Evolutionary conservation across 2,888 invertebrate species (phyloP).

Genomic region (Eutolmus rufibarbis): DNA sequence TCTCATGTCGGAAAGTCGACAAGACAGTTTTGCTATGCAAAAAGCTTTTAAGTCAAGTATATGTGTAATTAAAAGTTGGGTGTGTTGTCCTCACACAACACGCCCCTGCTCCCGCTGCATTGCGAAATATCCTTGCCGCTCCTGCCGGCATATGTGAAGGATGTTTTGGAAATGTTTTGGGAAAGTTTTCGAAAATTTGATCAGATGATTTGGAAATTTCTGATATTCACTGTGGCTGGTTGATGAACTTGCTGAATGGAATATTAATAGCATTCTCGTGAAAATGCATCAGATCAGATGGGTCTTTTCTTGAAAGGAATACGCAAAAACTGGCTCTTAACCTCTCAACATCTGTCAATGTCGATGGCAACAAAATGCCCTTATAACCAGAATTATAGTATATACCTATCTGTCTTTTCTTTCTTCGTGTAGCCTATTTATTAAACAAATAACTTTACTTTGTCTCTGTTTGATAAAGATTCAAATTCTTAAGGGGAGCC

Average conservation of each 20-base stretch:
- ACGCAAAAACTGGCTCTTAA: background rate
- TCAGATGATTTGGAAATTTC: background rate
- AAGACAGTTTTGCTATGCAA: slow-evolving; percentile 36
- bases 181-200: slow-evolving; percentile 11
- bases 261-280: background rate
- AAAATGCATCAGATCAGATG: background rate
- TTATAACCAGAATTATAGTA: too few relatives aligned
- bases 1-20: slow-evolving; percentile 37
- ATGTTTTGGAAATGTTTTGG: slow-evolving; percentile 6
- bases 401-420: too few relatives aligned
- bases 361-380: too few relatives aligned
- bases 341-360: background rate
- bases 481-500: too few relatives aligned
- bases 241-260: background rate
- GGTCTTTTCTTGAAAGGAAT: background rate
- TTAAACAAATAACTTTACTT: too few relatives aligned
- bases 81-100: background rate
- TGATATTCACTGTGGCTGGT: background rate
- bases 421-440: too few relatives aligned
- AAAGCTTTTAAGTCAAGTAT: slow-evolving; percentile 41
- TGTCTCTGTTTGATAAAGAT: too few relatives aligned
- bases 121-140: background rate
- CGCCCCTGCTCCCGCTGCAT: background rate
- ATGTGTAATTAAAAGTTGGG: slow-evolving; percentile 40
- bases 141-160: background rate